Evolutionary conservation across 2,888 invertebrate genomes (phyloP).

Genomic region (Epirrhoe tristata): DNA sequence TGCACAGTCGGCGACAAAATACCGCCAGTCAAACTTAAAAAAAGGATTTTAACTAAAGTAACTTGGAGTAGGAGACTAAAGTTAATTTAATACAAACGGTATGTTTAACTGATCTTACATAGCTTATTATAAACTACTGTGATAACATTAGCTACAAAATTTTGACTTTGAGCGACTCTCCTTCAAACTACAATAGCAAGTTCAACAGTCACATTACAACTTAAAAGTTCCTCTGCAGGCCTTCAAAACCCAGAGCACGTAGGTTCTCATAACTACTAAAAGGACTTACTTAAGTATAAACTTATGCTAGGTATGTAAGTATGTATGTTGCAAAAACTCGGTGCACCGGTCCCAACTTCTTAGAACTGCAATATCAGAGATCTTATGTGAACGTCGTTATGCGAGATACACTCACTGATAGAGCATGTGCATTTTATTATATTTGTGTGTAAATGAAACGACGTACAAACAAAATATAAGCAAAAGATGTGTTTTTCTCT

Average conservation of each 20-base stretch:
- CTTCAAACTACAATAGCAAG: background rate
- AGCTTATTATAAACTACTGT: too few species aligned
- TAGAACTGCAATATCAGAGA: slow-evolving; percentile 76
- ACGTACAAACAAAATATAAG: background rate
- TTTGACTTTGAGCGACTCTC: background rate
- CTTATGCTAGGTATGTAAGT: slow-evolving; percentile 10
- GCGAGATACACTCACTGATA: slow-evolving; percentile 75
- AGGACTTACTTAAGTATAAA: slow-evolving; percentile 10
- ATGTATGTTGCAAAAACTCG: slow-evolving; percentile 46
- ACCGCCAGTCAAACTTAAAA: background rate
- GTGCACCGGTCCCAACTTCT: slow-evolving; percentile 69
- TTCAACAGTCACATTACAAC: background rate
- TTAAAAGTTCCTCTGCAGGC: slow-evolving; percentile 15
- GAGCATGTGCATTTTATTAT: slow-evolving; percentile 5
- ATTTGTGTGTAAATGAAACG: background rate
- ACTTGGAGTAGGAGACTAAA: background rate
- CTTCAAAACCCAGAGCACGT: slow-evolving; percentile 30
- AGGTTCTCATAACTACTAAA: slow-evolving; percentile 4
- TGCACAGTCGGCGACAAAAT: slow-evolving; percentile 7
- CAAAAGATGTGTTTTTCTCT: too few species aligned
- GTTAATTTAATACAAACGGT: background rate
- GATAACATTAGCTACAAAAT: background rate
- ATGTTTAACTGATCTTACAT: too few species aligned
- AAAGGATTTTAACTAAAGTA: background rate
- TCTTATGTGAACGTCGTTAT: slow-evolving; percentile 68